Evolutionary conservation across 2,797 vertebrate genomes (phyloP).

Genomic region (Leptoclinus maculatus): DNA sequence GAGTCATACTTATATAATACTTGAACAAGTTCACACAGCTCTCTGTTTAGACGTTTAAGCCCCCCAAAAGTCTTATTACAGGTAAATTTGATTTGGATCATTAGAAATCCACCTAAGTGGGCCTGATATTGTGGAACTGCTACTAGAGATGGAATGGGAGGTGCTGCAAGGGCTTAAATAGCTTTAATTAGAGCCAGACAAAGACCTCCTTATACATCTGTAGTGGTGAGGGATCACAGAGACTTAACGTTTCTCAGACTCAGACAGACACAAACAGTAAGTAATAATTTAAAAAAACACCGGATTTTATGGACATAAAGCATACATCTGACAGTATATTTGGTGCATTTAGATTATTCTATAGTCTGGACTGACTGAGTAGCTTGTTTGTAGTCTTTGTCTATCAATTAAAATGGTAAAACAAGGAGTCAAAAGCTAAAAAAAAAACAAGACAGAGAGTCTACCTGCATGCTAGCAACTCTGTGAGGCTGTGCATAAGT

Average conservation of each 20-base stretch:
- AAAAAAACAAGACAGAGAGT: neutral
- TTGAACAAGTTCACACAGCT: conserved; percentile 15
- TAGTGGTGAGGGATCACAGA: conserved; percentile 38
- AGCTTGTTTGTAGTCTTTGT: conserved; percentile 8
- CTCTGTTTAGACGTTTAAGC: conserved; percentile 24
- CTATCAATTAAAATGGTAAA: conserved; percentile 8
- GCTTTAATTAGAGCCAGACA: conserved; percentile 73
- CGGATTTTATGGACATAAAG: neutral
- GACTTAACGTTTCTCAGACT: conserved; percentile 36
- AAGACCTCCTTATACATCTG: conserved; percentile 64
- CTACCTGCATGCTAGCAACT: neutral
- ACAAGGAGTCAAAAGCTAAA: neutral
- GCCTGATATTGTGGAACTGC: conserved; percentile 47
- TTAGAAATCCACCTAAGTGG: conserved; percentile 38
- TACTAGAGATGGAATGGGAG: conserved; percentile 37
- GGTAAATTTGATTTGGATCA: conserved; percentile 52
- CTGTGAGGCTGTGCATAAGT: too few species aligned
- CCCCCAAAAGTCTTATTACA: conserved; percentile 46
- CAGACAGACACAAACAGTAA: conserved; percentile 21
- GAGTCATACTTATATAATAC: conserved; percentile 17
- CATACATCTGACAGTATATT: neutral
- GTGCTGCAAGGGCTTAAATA: conserved; percentile 59
- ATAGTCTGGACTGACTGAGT: neutral
- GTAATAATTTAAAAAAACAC: conserved; percentile 22
- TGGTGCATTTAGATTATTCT: neutral